phyloP scores from a whole-genome alignment of 2,888 invertebrate genomes.

The Drosophila histrio region DNA sequence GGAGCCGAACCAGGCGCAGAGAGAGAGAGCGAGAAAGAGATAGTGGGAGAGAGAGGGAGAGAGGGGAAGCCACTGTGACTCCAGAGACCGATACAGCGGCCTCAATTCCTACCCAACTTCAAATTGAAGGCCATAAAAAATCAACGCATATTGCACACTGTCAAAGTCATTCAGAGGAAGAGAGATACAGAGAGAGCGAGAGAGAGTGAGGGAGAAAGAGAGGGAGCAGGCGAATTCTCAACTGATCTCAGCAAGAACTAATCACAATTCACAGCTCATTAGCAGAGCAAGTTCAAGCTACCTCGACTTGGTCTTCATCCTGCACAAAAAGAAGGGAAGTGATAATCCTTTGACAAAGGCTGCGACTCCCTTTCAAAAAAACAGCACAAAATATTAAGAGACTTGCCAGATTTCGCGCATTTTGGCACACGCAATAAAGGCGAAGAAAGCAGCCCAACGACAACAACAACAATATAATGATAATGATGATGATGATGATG shows the following conservation, averaged over 20 bases:
- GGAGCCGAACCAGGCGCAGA: conserved; percentile 46
- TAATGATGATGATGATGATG: conserved; percentile 8
- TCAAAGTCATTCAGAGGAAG: conserved; percentile 65
- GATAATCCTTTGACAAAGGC: conserved; percentile 78
- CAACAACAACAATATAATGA: conserved; percentile 24
- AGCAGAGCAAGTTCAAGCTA: conserved; percentile 25
- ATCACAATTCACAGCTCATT: conserved; percentile 52
- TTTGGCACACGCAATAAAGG: conserved; percentile 58
- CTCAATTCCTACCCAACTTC: conserved; percentile 55
- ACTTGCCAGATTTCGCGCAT: conserved; percentile 64
- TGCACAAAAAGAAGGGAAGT: conserved; percentile 51
- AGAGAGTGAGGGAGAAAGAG: not conserved
- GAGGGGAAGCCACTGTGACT: not conserved
- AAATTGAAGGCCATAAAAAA: conserved; percentile 83
- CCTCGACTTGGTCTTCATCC: not conserved
- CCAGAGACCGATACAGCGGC: conserved; percentile 13
- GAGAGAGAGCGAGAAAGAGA: not conserved
- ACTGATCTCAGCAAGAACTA: conserved; percentile 4
- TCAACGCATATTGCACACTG: conserved; percentile 83
- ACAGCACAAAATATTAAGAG: not conserved
- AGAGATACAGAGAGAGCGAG: not conserved
- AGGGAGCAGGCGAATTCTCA: not conserved
- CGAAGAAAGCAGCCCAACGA: conserved; percentile 32
- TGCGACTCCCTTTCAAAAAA: conserved; percentile 20
- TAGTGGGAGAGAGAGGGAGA: not conserved